A percentile compares a stretch with the other conserved stretches of the same genome.
Conservation (phyloP, 2,888 invertebrate genomes). For the Dyspetes luteomarginatus region DNA sequence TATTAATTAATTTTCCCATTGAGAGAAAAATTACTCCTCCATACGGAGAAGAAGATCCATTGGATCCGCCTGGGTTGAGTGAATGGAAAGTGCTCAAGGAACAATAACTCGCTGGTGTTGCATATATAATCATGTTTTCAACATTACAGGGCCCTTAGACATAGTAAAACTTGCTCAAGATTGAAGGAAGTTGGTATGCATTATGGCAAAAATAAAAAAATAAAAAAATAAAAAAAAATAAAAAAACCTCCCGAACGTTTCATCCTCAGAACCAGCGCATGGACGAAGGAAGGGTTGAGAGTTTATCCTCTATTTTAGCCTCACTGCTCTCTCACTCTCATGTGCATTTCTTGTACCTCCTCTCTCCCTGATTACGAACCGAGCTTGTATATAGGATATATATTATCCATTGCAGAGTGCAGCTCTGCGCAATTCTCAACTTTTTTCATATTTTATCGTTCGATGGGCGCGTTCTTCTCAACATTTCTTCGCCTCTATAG, state of each 20-base stretch:
- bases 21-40: background rate
- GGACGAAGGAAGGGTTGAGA: slow-evolving; percentile 59
- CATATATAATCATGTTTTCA: background rate
- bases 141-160: slow-evolving; percentile 10
- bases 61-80: background rate
- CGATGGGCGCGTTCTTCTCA: slow-evolving; percentile 39
- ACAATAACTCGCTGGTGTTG: background rate
- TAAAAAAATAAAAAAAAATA: slow-evolving; percentile 1
- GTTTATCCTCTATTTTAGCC: slow-evolving; percentile 39
- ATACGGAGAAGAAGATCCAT: background rate
- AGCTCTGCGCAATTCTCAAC: slow-evolving; percentile 49
- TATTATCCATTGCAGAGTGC: slow-evolving; percentile 39
- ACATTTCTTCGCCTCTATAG: slow-evolving; percentile 33
- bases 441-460: slow-evolving; percentile 44
- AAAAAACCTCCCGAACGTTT: slow-evolving; percentile 37
- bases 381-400: slow-evolving; percentile 38
- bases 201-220: slow-evolving; percentile 22
- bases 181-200: slow-evolving; percentile 67
- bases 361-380: slow-evolving; percentile 1
- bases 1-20: too few relatives aligned
- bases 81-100: background rate
- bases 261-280: slow-evolving; percentile 52
- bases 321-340: background rate
- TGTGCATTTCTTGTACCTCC: slow-evolving; percentile 29
- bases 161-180: slow-evolving; percentile 53